Conservation (phyloP, 2,888 invertebrate genomes). For the Torymus auratus region DNA sequence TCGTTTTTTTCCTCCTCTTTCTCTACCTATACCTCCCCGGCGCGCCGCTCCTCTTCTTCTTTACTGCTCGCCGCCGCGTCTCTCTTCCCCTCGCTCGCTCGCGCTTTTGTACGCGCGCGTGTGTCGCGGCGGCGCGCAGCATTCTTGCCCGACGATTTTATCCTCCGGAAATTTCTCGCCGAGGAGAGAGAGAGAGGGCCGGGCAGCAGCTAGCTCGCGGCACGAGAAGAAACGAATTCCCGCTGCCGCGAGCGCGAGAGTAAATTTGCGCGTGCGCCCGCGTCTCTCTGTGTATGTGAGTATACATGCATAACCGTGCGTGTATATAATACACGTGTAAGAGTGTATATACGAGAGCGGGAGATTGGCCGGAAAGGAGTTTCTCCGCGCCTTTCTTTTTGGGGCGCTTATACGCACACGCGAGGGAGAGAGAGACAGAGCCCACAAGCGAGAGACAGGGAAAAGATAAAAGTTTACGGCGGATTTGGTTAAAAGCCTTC, state of each 20-base stretch:
- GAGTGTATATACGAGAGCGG: background rate
- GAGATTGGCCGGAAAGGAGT: constrained; percentile 26
- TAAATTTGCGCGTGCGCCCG: background rate
- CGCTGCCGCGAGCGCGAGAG: constrained; percentile 11
- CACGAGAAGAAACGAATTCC: constrained; percentile 49
- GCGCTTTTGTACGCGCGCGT: background rate
- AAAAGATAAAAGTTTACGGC: background rate
- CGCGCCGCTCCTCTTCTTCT: constrained; percentile 12
- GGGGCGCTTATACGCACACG: background rate
- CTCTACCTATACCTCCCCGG: background rate
- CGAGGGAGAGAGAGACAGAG: background rate
- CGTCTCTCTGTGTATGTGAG: no score
- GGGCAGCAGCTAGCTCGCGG: constrained; percentile 5
- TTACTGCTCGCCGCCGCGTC: constrained; percentile 8
- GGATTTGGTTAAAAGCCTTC: constrained; percentile 6
- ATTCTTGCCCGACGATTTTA: constrained; percentile 56
- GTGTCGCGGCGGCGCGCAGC: constrained; percentile 30
- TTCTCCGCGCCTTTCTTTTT: background rate
- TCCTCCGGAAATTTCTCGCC: constrained; percentile 63
- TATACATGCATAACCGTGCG: no score
- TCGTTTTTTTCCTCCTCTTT: constrained; percentile 26
- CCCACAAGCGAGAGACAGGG: background rate
- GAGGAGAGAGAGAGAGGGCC: constrained; percentile 49
- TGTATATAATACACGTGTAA: background rate
- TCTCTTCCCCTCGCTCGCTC: constrained; percentile 31